A percentile compares a stretch with the other conserved stretches of the same genome.
phyloP scores from a whole-genome alignment of 64 coral and sea anemone genomes.

The Montipora cactus region DNA sequence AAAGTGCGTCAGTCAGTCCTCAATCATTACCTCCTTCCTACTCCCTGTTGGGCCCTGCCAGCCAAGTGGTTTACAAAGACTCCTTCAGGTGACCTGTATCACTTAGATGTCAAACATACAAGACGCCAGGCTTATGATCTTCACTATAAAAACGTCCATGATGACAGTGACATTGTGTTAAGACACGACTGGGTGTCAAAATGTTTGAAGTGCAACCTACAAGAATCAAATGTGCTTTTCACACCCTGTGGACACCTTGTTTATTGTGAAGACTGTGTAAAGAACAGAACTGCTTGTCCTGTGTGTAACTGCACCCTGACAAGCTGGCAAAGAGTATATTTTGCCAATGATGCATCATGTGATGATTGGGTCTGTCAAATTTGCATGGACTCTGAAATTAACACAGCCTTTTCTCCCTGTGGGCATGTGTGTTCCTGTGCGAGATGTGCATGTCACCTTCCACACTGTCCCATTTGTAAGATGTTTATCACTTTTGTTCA shows the following conservation, averaged over 20 bases:
- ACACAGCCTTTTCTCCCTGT: conserved; percentile 95
- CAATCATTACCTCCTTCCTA: conserved; percentile 89
- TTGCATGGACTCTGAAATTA: conserved; percentile 95
- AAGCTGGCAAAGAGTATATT: conserved; percentile 80
- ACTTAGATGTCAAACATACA: conserved; percentile 95
- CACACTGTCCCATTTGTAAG: conserved; percentile 95
- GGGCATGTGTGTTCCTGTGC: conserved; percentile 90
- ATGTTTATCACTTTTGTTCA: conserved; percentile 92
- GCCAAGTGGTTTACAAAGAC: conserved; percentile 95
- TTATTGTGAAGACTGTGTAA: conserved; percentile 79
- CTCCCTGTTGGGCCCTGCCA: conserved; percentile 97
- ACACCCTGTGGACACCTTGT: conserved; percentile 94
- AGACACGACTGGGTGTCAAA: conserved; percentile 79
- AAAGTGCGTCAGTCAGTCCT: conserved; percentile 95
- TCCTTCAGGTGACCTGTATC: conserved; percentile 85
- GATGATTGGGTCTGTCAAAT: conserved; percentile 96
- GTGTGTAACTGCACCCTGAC: conserved; percentile 77
- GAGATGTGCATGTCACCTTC: conserved; percentile 81
- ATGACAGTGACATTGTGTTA: conserved; percentile 10
- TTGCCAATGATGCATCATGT: conserved; percentile 77
- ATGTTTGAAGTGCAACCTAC: conserved; percentile 77
- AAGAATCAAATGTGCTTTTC: conserved; percentile 82
- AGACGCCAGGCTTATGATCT: conserved; percentile 92
- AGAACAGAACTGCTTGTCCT: conserved; percentile 57
- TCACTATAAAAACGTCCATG: conserved; percentile 80